These are phyloP conservation scores for Rhagoletis zephyria DNA, from an alignment of 1,140 invertebrate species.

Conservation along the genomic window DNA sequence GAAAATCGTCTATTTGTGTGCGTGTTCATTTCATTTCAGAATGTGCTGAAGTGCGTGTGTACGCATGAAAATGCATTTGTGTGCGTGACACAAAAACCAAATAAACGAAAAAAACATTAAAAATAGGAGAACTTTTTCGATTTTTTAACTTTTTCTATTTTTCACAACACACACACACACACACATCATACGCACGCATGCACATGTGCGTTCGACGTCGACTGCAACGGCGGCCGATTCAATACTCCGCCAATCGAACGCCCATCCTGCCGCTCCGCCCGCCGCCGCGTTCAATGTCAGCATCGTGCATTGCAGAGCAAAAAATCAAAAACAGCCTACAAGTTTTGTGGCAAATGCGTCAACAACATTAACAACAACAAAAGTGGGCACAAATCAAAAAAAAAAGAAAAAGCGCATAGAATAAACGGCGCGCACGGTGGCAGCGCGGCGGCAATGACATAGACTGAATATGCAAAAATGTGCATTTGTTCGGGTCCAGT, in stretches of 20 bases:
- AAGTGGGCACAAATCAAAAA: constrained; percentile 19
- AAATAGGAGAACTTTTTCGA: constrained; percentile 44
- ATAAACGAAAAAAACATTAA: constrained; percentile 33
- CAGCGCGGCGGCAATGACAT: background rate
- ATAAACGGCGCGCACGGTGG: background rate
- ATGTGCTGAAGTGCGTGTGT: background rate
- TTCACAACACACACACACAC: constrained; percentile 33
- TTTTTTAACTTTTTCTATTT: constrained; percentile 51
- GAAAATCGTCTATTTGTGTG: constrained; percentile 36
- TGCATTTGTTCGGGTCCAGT: background rate
- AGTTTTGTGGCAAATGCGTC: constrained; percentile 48
- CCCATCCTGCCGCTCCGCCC: background rate
- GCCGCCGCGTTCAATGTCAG: constrained; percentile 55
- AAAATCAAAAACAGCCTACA: constrained; percentile 41
- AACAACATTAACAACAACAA: constrained; percentile 50
- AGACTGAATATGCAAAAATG: constrained; percentile 26
- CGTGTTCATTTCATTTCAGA: constrained; percentile 28
- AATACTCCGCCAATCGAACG: background rate
- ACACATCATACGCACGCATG: background rate
- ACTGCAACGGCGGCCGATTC: constrained; percentile 20
- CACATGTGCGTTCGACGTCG: constrained; percentile 3
- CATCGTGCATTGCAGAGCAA: constrained; percentile 46
- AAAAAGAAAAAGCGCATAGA: constrained; percentile 18
- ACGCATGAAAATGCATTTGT: background rate
- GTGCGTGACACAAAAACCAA: constrained; percentile 34